Base-by-base conservation (phyloP, 2,888 invertebrate genomes). In the Pollenia amentaria region DNA sequence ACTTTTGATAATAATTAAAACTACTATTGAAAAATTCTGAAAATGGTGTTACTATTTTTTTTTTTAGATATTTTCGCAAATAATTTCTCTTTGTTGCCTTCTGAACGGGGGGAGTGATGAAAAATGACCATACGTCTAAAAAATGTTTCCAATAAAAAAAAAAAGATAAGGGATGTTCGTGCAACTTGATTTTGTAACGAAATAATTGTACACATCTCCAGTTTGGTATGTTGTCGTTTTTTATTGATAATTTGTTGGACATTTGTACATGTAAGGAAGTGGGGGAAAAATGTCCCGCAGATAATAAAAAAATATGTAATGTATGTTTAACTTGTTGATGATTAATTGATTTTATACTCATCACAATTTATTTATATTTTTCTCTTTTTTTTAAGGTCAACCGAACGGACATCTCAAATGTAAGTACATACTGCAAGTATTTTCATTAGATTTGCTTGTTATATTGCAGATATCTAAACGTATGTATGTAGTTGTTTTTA, bases 161-260 rank as follows among this genome's bases (percentile, higher is more conserved):
- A 53, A 53, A 11, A 21, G 62, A 84, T 87, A 75, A 64, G 87
- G 87, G 84, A 77, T 79, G 75, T 40, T 75, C n/a, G n/a, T 42
- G 1, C 4, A 3, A 53, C 0, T 48, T 64, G 53, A 60, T 12
- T 67, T 60, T 73, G 62, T 69, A 72, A 48, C 70, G 64, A 76
- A 84, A 77, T 77, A 77, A 77, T 72, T 76, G 80, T 77, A 60
- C 65, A 76, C 53, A 76, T 80, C 67, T 81, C 69, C 18, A 60
- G 38, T 80, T 75, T 76, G 70, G 16, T n/a, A 11, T 55, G 53
- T 72, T 75, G 69, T 70, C 14, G 57, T 83, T 72, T 80, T 83
- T 87, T 84, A 87, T 84, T 87, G 87, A 87, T 81, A 81, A 87
- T 84, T 77, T 87, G 80, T 81, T 77, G 46, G 72, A 48, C 69